These are phyloP conservation scores for Fistularia commersonii DNA, from an alignment of 2,797 vertebrate genomes.

Conservation along the genomic window DNA sequence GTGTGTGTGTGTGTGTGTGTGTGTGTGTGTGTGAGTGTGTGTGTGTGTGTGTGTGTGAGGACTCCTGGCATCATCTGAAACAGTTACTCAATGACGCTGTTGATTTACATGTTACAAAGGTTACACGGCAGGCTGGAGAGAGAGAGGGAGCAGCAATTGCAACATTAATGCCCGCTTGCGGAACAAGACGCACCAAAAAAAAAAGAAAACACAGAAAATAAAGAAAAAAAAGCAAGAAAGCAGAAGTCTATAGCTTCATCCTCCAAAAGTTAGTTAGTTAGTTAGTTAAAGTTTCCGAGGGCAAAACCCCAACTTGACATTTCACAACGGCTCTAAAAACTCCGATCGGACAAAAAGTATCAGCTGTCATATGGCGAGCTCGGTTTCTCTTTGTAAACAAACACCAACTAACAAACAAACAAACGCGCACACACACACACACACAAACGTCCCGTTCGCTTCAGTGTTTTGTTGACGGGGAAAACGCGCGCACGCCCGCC, in stretches of 20 bases:
- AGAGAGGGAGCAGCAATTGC: conserved; percentile 33
- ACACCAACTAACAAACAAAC: conserved; percentile 30
- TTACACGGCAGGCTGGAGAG: conserved; percentile 25
- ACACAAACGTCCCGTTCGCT: no score
- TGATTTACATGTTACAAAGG: conserved; percentile 39
- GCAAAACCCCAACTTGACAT: conserved; percentile 7
- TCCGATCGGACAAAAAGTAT: conserved; percentile 20
- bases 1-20: not conserved
- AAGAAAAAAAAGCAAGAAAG: conserved; percentile 30
- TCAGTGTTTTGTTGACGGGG: no score
- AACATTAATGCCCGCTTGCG: conserved; percentile 45
- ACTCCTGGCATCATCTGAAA: not conserved
- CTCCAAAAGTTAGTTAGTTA: conserved; percentile 22
- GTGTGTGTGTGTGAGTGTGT: not conserved
- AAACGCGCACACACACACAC: conserved; percentile 32
- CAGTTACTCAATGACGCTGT: conserved; percentile 16
- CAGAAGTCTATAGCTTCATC: conserved; percentile 42
- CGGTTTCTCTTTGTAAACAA: conserved; percentile 29
- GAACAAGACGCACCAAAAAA: conserved; percentile 30
- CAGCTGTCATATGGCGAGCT: conserved; percentile 16
- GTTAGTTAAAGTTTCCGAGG: conserved; percentile 12
- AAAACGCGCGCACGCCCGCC: no score
- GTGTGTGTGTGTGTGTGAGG: no score
- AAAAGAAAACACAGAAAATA: no score
- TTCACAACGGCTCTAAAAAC: conserved; percentile 16